Percentiles rank a stretch among this genome's conserved stretches.
Conservation (phyloP, 2,797 vertebrate genomes). For the Tokudaia muenninki region DNA sequence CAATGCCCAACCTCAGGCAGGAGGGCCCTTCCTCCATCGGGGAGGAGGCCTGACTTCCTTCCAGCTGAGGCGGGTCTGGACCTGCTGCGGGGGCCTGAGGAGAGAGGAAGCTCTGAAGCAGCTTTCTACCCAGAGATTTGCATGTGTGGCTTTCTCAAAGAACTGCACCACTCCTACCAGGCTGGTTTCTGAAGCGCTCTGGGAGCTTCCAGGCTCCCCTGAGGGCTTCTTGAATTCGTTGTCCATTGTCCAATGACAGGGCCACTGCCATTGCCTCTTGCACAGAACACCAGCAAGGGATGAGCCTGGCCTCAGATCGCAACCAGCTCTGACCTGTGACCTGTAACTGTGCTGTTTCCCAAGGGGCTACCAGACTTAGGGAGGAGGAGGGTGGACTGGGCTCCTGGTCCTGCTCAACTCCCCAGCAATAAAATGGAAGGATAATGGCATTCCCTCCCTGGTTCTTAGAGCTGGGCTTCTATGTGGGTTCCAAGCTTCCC, state of each 20-base stretch:
- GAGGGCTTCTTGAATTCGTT: constrained; percentile 6
- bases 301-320: neutral
- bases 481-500: neutral
- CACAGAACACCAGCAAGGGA: neutral
- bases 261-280: neutral
- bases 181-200: neutral
- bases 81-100: constrained; percentile 64
- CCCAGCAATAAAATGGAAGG: neutral
- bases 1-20: constrained; percentile 72
- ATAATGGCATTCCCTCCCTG: neutral
- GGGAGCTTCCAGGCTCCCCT: neutral
- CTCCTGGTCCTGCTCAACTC: neutral
- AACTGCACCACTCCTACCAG: neutral
- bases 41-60: constrained; percentile 74
- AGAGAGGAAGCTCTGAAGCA: constrained; percentile 60
- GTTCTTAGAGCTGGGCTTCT: neutral
- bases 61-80: constrained; percentile 74
- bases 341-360: neutral
- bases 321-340: neutral
- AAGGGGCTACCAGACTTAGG: neutral
- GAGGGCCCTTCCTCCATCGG: constrained; percentile 68
- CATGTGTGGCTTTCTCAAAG: constrained; percentile 33
- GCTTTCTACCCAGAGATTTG: constrained; percentile 43
- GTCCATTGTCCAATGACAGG: neutral
- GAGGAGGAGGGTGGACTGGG: too few relatives aligned